Conservation (phyloP, 2,888 invertebrate species). For the Orthosia gracilis region DNA sequence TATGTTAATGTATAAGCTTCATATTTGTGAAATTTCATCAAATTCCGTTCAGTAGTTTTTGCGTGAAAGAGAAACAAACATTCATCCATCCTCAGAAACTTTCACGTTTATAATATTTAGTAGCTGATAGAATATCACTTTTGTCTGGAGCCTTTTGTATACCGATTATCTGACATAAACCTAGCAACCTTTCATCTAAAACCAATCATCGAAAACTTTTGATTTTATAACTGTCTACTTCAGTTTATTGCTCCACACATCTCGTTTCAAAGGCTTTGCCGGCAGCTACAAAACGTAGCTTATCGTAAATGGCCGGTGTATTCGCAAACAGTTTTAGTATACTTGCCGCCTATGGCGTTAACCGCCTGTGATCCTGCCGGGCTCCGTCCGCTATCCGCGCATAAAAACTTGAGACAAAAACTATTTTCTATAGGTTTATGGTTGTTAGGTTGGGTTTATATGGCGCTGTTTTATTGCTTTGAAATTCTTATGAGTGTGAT, state of each 20-base stretch:
- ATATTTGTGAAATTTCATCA: no score
- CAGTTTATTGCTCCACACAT: constrained; percentile 11
- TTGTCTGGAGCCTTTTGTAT: no score
- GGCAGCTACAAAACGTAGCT: constrained; percentile 33
- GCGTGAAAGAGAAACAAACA: no score
- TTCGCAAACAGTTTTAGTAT: constrained; percentile 49
- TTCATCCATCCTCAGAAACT: no score
- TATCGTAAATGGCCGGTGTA: constrained; percentile 36
- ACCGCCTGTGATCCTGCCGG: constrained; percentile 51
- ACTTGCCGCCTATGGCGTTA: constrained; percentile 41
- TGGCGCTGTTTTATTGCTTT: constrained; percentile 15
- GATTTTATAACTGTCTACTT: not conserved
- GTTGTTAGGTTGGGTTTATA: constrained; percentile 39
- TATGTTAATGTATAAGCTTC: no score
- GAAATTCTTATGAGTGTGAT: not conserved
- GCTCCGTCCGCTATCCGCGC: constrained; percentile 42
- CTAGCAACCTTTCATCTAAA: not conserved
- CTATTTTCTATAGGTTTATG: constrained; percentile 53
- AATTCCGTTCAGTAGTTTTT: no score
- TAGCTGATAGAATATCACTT: no score
- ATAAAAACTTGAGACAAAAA: constrained; percentile 65
- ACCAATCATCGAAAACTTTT: not conserved
- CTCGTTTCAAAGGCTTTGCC: constrained; percentile 39
- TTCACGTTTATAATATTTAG: no score
- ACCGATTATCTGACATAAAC: no score